These are phyloP conservation scores for Trichonephila inaurata DNA, from an alignment of 1,140 invertebrate species.

Conservation along the genomic window DNA sequence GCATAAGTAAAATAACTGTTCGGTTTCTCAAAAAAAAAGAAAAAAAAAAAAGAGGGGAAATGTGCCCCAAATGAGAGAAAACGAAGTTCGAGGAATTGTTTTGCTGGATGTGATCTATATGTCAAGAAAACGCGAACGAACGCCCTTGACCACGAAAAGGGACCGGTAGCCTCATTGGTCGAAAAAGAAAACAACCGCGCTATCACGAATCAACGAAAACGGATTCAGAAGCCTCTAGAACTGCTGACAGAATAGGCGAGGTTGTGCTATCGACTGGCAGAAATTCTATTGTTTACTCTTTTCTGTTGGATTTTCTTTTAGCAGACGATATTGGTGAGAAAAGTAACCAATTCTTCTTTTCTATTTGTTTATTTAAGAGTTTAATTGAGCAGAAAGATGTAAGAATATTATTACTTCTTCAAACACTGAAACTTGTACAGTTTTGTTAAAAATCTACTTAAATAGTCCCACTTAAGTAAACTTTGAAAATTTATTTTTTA, in stretches of 20 bases:
- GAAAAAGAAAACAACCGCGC: background rate
- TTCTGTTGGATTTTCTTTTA: background rate
- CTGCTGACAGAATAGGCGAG: background rate
- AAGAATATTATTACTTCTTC: too few species aligned
- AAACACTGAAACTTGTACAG: too few species aligned
- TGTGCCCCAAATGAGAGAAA: background rate
- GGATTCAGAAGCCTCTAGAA: background rate
- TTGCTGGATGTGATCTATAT: background rate
- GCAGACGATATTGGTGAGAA: background rate
- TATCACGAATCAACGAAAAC: background rate
- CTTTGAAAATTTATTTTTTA: too few species aligned
- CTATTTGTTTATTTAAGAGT: too few species aligned
- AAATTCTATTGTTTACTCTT: background rate
- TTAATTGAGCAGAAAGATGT: too few species aligned
- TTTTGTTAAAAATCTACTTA: too few species aligned
- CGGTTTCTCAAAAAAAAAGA: background rate
- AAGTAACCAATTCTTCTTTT: too few species aligned
- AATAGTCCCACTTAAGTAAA: too few species aligned
- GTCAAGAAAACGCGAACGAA: background rate
- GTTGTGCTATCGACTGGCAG: background rate
- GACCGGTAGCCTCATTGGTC: constrained; percentile 18
- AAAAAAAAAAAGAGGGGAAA: background rate
- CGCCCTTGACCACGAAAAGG: constrained; percentile 54
- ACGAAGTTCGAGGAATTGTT: background rate
- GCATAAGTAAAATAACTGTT: background rate